Conservation (phyloP, 1,140 invertebrate genomes). For the Trypoxylus dichotomus region DNA sequence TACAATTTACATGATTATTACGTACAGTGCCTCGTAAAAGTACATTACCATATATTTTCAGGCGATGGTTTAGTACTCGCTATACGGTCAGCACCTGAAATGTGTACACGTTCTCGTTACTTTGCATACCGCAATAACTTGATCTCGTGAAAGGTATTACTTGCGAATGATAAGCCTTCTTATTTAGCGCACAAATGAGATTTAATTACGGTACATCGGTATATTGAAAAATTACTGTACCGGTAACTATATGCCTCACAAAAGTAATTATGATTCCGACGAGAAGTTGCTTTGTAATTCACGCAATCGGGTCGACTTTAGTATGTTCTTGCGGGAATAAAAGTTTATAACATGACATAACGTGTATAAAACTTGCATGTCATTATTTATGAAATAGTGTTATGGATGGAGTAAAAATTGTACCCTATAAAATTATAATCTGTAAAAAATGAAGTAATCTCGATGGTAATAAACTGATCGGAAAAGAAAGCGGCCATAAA, state of each 20-base stretch:
- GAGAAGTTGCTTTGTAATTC: background rate
- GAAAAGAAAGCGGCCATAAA: too few species aligned
- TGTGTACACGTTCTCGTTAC: background rate
- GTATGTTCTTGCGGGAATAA: background rate
- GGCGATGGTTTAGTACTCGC: background rate
- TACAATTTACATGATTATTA: conserved; percentile 6
- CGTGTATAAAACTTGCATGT: background rate
- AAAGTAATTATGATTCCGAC: background rate
- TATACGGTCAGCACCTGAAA: conserved; percentile 5
- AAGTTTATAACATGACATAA: background rate
- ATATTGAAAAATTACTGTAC: background rate
- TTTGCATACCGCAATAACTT: background rate
- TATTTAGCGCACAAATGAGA: background rate
- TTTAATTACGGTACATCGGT: background rate
- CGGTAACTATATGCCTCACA: background rate
- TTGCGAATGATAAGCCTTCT: background rate
- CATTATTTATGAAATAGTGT: background rate
- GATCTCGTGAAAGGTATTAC: background rate
- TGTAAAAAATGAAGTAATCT: too few species aligned
- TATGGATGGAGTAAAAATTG: background rate
- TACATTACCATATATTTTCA: conserved; percentile 11
- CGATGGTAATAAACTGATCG: too few species aligned
- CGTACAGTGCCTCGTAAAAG: background rate
- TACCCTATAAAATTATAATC: too few species aligned
- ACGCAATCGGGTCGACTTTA: background rate